phyloP scores from a whole-genome alignment of 2,113 vertebrate species.

The Echinops telfairi region DNA sequence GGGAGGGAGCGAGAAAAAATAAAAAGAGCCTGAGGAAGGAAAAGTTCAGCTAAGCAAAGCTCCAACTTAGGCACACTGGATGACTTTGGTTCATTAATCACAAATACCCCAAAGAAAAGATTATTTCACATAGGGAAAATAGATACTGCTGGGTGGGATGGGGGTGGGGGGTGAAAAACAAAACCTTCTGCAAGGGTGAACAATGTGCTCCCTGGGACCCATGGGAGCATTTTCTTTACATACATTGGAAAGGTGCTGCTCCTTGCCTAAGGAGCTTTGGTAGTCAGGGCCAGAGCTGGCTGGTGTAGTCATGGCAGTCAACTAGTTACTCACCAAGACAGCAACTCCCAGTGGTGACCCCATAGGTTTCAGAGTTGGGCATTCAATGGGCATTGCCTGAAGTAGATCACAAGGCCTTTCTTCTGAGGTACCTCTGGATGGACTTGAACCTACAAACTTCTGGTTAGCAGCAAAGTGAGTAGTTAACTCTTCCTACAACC shows the following conservation, averaged over 20 bases:
- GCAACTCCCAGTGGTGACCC: background rate
- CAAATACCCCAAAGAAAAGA: background rate
- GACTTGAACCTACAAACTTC: background rate
- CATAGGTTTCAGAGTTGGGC: background rate
- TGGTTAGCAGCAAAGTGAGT: background rate
- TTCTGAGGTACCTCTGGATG: background rate
- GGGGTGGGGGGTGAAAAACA: background rate
- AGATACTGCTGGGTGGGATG: background rate
- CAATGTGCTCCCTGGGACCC: too few species aligned
- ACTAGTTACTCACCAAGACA: background rate
- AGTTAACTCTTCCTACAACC: background rate
- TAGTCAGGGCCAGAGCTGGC: background rate
- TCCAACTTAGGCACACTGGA: background rate
- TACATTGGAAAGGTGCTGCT: background rate
- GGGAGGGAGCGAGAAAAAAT: background rate
- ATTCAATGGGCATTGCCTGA: background rate
- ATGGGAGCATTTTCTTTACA: background rate
- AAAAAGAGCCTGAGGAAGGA: background rate
- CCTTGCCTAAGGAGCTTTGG: rapidly evolving
- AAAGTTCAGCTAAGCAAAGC: background rate
- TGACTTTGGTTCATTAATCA: background rate
- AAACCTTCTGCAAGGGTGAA: background rate
- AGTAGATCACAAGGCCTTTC: background rate
- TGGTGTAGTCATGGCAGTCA: too few species aligned
- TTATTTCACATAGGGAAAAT: background rate